Percentiles rank a stretch among this genome's conserved stretches.
phyloP scores from a whole-genome alignment of 2,888 invertebrate genomes.

The Eupelmus urozonus region DNA sequence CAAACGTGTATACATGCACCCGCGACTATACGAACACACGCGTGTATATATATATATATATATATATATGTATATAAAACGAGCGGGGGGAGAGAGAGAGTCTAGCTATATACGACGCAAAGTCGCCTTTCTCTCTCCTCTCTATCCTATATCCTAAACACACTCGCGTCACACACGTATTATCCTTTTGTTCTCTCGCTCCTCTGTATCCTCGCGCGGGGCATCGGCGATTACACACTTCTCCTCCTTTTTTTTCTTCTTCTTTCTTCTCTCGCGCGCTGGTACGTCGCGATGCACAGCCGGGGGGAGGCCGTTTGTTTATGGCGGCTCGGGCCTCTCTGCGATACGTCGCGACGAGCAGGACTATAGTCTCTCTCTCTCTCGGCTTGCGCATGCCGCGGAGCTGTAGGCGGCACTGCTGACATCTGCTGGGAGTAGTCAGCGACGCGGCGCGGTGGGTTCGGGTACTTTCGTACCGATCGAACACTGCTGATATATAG shows the following conservation, averaged over 20 bases:
- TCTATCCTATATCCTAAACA: constrained; percentile 4
- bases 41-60: neutral
- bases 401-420: too few species aligned
- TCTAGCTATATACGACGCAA: constrained; percentile 7
- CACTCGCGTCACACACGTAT: neutral
- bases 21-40: neutral
- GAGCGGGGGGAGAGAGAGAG: constrained; percentile 10
- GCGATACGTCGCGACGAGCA: neutral
- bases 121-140: constrained; percentile 25
- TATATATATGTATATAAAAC: constrained; percentile 5
- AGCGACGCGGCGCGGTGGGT: neutral
- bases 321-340: constrained; percentile 48
- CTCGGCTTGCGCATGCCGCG: too few species aligned
- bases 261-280: neutral
- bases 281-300: constrained; percentile 30
- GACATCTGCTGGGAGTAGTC: too few species aligned
- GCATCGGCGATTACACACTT: neutral
- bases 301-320: constrained; percentile 49
- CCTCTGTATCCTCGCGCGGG: neutral
- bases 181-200: neutral
- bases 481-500: too few species aligned
- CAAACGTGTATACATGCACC: neutral
- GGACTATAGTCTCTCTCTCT: too few species aligned
- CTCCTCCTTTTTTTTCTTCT: neutral
- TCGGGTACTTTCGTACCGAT: too few species aligned